These are phyloP conservation scores for Cancer borealis DNA, from an alignment of 2,888 invertebrate genomes.

Conservation along the genomic window DNA sequence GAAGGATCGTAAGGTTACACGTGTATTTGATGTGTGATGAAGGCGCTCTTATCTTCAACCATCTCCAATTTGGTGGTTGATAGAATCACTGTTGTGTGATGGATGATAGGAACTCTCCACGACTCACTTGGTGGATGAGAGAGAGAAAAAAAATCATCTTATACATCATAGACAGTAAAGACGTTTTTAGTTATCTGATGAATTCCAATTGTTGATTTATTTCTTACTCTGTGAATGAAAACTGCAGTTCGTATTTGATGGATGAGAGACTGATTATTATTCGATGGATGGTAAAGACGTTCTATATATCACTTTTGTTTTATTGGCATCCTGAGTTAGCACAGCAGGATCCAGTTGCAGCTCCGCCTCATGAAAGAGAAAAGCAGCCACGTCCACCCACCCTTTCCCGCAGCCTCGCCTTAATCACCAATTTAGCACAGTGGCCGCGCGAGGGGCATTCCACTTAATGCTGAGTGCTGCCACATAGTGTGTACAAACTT, in stretches of 20 bases:
- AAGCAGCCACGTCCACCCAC: background rate
- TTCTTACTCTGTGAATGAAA: background rate
- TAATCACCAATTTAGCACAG: conserved; percentile 38
- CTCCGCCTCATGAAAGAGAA: conserved; percentile 29
- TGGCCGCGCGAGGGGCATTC: background rate
- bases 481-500: background rate
- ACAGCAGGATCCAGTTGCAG: background rate
- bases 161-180: conserved; percentile 1
- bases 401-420: background rate
- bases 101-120: background rate
- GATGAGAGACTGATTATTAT: conserved; percentile 32
- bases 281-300: background rate
- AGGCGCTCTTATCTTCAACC: background rate
- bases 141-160: background rate
- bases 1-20: background rate
- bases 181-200: background rate
- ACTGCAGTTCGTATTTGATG: background rate
- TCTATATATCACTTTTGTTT: conserved; percentile 6
- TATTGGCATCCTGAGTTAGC: conserved; percentile 4
- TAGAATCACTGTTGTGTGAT: background rate
- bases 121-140: background rate
- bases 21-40: background rate
- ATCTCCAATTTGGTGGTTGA: background rate
- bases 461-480: background rate
- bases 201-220: background rate